Evolutionary conservation across 2,888 invertebrate genomes (phyloP).

Genomic region (Orchesellides sinensis): DNA sequence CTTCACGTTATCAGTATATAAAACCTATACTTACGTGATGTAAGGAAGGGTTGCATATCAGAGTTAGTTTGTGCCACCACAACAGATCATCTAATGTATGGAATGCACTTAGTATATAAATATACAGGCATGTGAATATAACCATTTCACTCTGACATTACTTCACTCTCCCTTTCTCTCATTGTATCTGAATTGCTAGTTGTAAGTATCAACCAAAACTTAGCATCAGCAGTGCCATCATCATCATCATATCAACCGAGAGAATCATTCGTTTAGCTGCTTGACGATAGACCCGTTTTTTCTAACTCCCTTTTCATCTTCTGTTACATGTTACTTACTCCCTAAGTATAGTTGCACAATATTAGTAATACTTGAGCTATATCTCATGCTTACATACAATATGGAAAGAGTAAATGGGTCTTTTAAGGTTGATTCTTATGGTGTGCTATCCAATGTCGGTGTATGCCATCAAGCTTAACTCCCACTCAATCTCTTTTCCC

Average conservation of each 20-base stretch:
- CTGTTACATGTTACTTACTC: neutral
- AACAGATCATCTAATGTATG: conserved; percentile 15
- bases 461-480: conserved; percentile 60
- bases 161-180: conserved; percentile 2
- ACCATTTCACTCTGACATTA: conserved; percentile 54
- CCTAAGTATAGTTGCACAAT: neutral
- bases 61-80: neutral
- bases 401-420: conserved; percentile 27
- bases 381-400: neutral
- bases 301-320: neutral
- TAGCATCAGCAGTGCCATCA: conserved; percentile 50
- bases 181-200: conserved; percentile 11
- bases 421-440: conserved; percentile 49
- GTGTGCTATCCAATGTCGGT: conserved; percentile 44
- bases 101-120: conserved; percentile 44
- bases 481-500: conserved; percentile 64
- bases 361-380: neutral
- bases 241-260: conserved; percentile 46
- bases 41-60: conserved; percentile 28
- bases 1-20: too few species aligned
- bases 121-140: conserved; percentile 55
- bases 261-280: conserved; percentile 62
- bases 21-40: too few species aligned
- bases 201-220: conserved; percentile 38
- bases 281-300: conserved; percentile 25